These are phyloP conservation scores for Archivesica marissinica DNA, from an alignment of 1,140 invertebrate species.

Conservation along the genomic window DNA sequence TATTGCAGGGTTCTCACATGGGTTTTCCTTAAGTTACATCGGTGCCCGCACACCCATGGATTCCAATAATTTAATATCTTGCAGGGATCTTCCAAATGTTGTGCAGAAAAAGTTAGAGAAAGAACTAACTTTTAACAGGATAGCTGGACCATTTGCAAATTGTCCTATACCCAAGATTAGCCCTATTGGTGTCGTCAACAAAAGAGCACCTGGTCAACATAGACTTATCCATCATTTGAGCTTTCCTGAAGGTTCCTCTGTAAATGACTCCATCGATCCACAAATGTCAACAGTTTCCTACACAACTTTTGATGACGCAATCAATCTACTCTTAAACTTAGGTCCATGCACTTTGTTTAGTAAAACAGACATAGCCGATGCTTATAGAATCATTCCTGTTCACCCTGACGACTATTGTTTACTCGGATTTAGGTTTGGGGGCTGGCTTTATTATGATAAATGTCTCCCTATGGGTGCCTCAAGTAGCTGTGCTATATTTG, in stretches of 20 bases:
- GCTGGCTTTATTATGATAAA: slow-evolving; percentile 16
- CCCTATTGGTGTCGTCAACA: slow-evolving; percentile 39
- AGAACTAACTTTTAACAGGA: not conserved
- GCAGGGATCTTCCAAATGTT: not conserved
- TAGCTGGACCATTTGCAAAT: not conserved
- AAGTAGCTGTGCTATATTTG: slow-evolving; percentile 7
- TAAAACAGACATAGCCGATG: slow-evolving; percentile 28
- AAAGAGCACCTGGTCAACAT: slow-evolving; percentile 5
- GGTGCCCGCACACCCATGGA: not conserved
- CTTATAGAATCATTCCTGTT: slow-evolving; percentile 12
- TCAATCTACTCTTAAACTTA: not conserved
- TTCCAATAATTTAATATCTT: slow-evolving; percentile 15
- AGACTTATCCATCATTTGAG: slow-evolving; percentile 32
- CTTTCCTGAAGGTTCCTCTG: not conserved
- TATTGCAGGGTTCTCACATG: slow-evolving; percentile 35
- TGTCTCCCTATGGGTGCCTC: slow-evolving; percentile 13
- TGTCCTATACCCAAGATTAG: slow-evolving; percentile 3
- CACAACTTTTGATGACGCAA: slow-evolving; percentile 3
- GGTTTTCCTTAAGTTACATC: slow-evolving; percentile 39
- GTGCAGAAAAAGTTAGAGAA: not conserved
- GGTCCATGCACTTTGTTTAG: not conserved
- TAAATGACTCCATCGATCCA: slow-evolving; percentile 1
- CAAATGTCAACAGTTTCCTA: not conserved
- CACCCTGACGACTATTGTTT: slow-evolving; percentile 1
- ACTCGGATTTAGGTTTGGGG: not conserved